Evolutionary conservation across 2,797 vertebrate species (phyloP), one percentile per base, ranked within the genome.

Genomic region (Pelobates cultripes): DNA sequence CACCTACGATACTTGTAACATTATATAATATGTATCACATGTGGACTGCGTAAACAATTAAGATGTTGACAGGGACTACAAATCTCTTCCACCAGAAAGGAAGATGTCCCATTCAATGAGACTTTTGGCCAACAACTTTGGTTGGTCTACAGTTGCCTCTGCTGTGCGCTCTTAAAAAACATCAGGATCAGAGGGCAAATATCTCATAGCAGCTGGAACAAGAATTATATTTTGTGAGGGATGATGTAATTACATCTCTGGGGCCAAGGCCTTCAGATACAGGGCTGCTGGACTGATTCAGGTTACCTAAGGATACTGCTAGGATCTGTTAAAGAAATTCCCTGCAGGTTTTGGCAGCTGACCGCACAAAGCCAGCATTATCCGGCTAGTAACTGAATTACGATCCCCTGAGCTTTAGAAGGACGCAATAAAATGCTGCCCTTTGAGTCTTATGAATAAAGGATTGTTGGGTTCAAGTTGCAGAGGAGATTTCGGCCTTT

Each of bases 291-390:
- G 78, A 81, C 86, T 87, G 88, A 86, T 72, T 90, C 88, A 88
- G 89, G 90, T 92, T 92, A 91, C 89, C 86, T 88, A 88, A 90
- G 86, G 88, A 86, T 89, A 78, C 89, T 88, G 87, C 86, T 86
- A 86, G 69, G 86, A 91, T 88, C 88, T 89, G 87, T 89, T 87
- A 89, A 84, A 89, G 87, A 74, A 87, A 12, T 86, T 91, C 89
- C 89, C 88, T 82, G 84, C 85, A 79, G 87, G 89, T 85, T 87
- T 45, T 40, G 14, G 86, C 86, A 76, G 87, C 85, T 84, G 69
- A 82, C 3, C 63, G 85, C 87, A 92, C 88, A 91, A 90, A 90
- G 90, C 86, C 79, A 82, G 85, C 88, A 89, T 92, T 92, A 84
- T 92, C 84, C 87, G 84, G 75, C 79, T 0, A 12, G 0, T 43